A percentile compares a stretch with the other conserved stretches of the same genome.
Conservation (phyloP, 2,797 vertebrate genomes). For the Onychomys leucogaster region DNA sequence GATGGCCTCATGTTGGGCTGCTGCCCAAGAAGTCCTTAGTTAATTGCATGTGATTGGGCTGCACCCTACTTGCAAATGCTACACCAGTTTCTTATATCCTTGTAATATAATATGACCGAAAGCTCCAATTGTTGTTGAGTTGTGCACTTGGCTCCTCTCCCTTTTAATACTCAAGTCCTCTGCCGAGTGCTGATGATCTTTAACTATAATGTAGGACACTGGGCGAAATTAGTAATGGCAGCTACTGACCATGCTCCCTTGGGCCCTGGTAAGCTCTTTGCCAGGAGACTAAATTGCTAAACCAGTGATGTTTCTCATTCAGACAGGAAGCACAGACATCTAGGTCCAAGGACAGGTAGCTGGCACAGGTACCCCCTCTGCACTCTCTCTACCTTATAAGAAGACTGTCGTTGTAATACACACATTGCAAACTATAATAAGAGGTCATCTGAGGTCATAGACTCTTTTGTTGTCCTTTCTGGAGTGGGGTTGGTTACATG, state of each 20-base stretch:
- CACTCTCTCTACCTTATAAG: neutral
- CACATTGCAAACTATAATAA: neutral
- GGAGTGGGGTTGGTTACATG: neutral
- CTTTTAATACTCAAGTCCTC: neutral
- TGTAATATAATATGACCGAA: conserved; percentile 34
- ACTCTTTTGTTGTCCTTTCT: neutral
- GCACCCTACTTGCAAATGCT: conserved; percentile 84
- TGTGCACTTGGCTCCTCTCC: neutral
- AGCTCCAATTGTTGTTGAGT: neutral
- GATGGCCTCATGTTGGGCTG: conserved; percentile 69
- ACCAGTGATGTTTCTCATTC: neutral
- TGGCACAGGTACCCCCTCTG: neutral
- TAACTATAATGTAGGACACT: conserved; percentile 54
- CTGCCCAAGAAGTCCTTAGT: conserved; percentile 86
- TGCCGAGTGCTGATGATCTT: conserved; percentile 58
- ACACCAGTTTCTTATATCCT: conserved; percentile 62
- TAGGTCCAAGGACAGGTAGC: neutral
- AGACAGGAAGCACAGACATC: conserved; percentile 28
- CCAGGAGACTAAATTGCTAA: conserved; percentile 26
- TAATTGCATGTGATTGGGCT: conserved; percentile 87
- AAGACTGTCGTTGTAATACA: neutral
- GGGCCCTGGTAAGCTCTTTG: neutral
- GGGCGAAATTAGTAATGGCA: conserved; percentile 44
- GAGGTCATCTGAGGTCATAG: neutral
- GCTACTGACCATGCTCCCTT: neutral